These are phyloP conservation scores for Oophaga pumilio DNA, from an alignment of 2,113 vertebrate genomes.

Conservation along the genomic window DNA sequence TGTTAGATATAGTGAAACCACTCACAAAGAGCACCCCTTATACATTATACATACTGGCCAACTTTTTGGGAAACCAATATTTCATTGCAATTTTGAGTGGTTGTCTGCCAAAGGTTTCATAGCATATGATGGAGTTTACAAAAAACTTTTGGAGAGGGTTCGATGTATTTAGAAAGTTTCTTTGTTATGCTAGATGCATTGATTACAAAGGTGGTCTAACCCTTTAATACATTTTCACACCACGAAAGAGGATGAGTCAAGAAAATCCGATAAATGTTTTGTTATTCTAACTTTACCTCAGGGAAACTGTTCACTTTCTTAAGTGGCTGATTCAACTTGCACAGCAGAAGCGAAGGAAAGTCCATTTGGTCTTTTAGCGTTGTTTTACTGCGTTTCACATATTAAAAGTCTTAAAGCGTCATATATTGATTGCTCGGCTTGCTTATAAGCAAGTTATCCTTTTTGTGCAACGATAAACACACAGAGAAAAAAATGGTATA, in stretches of 20 bases:
- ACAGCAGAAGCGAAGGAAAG: background rate
- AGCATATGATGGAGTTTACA: no score
- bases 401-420: slow-evolving; percentile 30
- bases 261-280: background rate
- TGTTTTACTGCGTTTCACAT: slow-evolving; percentile 18
- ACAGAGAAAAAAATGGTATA: background rate
- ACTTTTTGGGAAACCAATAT: no score
- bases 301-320: background rate
- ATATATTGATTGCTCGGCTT: slow-evolving; percentile 38
- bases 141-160: no score
- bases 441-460: slow-evolving; percentile 49
- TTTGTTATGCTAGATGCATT: background rate
- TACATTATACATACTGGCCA: no score
- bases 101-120: no score
- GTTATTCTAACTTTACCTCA: slow-evolving; percentile 24
- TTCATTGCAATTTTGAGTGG: no score
- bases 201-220: background rate
- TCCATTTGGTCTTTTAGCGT: background rate
- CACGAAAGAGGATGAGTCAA: background rate
- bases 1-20: no score
- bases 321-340: background rate
- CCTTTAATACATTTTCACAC: background rate
- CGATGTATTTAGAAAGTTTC: background rate
- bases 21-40: no score
- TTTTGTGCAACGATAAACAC: slow-evolving; percentile 45